These are phyloP conservation scores for Silurus lanzhouensis DNA, from an alignment of 2,797 vertebrate genomes.

Conservation along the genomic window DNA sequence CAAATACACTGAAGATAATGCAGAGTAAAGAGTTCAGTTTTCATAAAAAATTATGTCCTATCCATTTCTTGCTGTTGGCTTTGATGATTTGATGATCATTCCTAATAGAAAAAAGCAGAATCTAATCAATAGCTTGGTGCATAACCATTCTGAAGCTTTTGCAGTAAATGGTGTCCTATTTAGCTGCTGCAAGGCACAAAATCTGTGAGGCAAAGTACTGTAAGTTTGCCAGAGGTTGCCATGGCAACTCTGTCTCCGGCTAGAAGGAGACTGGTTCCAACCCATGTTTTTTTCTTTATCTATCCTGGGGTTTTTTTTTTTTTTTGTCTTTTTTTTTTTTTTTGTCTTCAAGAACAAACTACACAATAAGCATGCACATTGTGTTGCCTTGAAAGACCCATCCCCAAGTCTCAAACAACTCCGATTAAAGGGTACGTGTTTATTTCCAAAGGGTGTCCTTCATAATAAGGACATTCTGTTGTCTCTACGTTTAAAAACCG, in stretches of 20 bases:
- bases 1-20: neutral
- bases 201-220: constrained; percentile 54
- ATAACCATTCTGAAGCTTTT: neutral
- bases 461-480: neutral
- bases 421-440: neutral
- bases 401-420: neutral
- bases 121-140: constrained; percentile 16
- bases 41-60: neutral
- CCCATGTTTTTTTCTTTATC: constrained; percentile 49
- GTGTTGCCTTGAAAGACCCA: neutral
- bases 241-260: constrained; percentile 56
- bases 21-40: neutral
- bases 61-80: neutral
- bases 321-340: neutral
- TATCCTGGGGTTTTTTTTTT: neutral
- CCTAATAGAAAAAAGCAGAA: neutral
- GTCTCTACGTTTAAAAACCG: neutral
- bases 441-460: neutral
- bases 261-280: constrained; percentile 53
- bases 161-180: constrained; percentile 47
- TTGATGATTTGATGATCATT: neutral
- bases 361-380: neutral
- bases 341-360: neutral
- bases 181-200: constrained; percentile 44
- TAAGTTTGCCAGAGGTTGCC: constrained; percentile 60